A percentile compares a stretch with the other conserved stretches of the same genome.
Evolutionary conservation across 2,888 invertebrate genomes (phyloP).

Genomic region (Fragum fragum): DNA sequence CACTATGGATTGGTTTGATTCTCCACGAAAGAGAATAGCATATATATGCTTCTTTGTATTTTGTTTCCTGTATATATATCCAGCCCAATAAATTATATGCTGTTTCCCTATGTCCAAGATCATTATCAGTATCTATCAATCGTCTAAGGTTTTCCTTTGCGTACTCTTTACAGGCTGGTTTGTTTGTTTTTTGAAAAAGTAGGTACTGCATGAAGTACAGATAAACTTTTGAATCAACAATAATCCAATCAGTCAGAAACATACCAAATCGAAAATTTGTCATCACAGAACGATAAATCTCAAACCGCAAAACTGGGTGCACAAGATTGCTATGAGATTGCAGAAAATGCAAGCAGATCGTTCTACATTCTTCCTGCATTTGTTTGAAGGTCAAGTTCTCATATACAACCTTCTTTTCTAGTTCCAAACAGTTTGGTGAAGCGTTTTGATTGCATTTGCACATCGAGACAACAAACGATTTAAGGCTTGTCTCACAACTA

Average conservation of each 20-base stretch:
- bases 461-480: not conserved
- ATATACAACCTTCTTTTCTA: not conserved
- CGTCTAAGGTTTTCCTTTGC: not conserved
- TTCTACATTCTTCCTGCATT: not conserved
- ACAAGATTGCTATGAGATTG: not conserved
- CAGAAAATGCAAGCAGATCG: not conserved
- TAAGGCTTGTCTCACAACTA: not conserved
- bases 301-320: not conserved
- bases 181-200: not conserved
- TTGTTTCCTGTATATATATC: not conserved
- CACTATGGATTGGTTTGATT: not conserved
- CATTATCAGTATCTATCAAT: not conserved
- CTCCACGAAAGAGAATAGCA: not conserved
- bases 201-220: slow-evolving; percentile 17
- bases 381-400: not conserved
- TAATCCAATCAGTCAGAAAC: not conserved
- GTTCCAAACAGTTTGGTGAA: not conserved
- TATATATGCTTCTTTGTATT: not conserved
- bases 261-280: not conserved
- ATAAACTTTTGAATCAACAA: not conserved
- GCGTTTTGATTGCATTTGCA: not conserved
- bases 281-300: slow-evolving; percentile 6
- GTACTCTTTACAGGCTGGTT: not conserved
- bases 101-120: slow-evolving; percentile 19
- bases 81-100: slow-evolving; percentile 5